Evolutionary conservation across 2,888 invertebrate species (phyloP), one percentile per base, ranked within the genome.

Genomic region (Euproctis similis): DNA sequence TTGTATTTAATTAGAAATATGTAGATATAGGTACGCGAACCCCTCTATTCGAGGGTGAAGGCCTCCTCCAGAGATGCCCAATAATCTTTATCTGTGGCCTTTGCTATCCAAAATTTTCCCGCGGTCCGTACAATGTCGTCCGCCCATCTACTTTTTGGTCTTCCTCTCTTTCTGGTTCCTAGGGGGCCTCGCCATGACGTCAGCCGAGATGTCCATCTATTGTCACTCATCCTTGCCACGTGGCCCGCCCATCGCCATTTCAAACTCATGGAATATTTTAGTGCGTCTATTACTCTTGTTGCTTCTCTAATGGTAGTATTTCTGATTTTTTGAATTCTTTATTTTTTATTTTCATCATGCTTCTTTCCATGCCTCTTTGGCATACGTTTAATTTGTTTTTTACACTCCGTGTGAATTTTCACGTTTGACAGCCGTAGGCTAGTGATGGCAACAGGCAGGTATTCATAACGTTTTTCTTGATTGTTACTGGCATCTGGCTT

Each of bases 181-280:
- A 10, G 11, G 9, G 21, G 21, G 9, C 26, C 20, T 27, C 13
- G 20, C 28, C 28, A 28, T 22, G 13, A 12, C 12, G 20, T 20
- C 12, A 9, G n/a, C n/a, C 8, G 4, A n/a, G 6, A 12, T n/a
- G 28, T 28, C 28, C 21, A 22, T 8, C 28, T 7, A 11, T 28
- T 22, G n/a, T 25, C 14, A 10, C 13, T 25, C 12, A 23, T 4
- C n/a, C 31, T 31, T 3, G 31, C 31, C 24, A 31, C 8, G 12
- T 24, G 32, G 8, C 32, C 24, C 3, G 27, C 27, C 27, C 28
- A 32, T 28, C 22, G 7, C 33, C 28, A 33, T 33, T 33, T 33
- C 8, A 26, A 13, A 14, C 22, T 29, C 4, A 18, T 19, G n/a
- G 33, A 16, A 12, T 33, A 22, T 7, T 8, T 30, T 11, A 30